These are phyloP conservation scores for Myotis vivesi DNA, from an alignment of 2,797 vertebrate species.

Conservation along the genomic window DNA sequence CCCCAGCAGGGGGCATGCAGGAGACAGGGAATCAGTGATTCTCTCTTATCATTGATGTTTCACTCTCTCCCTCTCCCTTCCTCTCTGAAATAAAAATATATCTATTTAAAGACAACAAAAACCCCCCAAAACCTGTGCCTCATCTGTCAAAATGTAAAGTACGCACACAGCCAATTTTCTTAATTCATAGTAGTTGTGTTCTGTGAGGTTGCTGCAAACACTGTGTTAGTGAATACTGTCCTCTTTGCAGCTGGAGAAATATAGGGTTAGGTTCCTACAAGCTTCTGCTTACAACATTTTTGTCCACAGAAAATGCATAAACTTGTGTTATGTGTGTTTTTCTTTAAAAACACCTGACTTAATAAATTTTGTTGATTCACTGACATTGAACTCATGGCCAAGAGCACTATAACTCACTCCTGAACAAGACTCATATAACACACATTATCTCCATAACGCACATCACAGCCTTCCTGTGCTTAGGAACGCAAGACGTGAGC, in stretches of 20 bases:
- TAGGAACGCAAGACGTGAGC: not conserved
- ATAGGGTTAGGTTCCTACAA: not conserved
- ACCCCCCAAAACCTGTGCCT: not conserved
- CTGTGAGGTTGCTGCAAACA: not conserved
- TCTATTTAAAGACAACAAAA: no score
- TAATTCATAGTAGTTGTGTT: not conserved
- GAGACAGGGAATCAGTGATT: no score
- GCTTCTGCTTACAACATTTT: not conserved
- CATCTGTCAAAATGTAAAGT: not conserved
- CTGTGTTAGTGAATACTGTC: not conserved
- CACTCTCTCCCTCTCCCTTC: no score
- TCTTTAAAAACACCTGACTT: not conserved
- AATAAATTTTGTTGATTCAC: constrained; percentile 4
- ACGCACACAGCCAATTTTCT: not conserved
- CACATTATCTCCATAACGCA: not conserved
- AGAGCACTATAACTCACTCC: not conserved
- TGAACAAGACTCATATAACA: not conserved
- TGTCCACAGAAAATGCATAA: not conserved
- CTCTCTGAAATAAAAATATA: no score
- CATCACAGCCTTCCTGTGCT: not conserved
- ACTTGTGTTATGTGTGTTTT: not conserved
- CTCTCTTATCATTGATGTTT: no score
- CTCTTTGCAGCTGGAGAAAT: not conserved
- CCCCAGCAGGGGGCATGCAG: no score
- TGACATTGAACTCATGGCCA: not conserved